These are phyloP conservation scores for Lepus europaeus DNA, from an alignment of 2,113 vertebrate species.

Conservation along the genomic window DNA sequence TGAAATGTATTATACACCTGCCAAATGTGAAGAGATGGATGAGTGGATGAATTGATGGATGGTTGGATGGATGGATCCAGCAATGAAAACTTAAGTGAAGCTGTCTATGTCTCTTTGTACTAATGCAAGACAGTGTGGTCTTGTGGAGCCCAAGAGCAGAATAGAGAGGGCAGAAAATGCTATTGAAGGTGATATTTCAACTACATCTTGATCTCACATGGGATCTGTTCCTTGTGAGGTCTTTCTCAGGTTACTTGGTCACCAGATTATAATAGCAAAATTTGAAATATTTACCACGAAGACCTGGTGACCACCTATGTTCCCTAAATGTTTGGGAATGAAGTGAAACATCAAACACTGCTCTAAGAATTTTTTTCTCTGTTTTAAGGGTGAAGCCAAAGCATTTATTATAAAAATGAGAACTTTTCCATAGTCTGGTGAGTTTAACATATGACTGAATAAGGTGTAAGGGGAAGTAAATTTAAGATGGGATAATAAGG, in stretches of 20 bases:
- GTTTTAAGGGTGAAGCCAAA: not conserved
- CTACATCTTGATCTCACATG: not conserved
- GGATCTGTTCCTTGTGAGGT: not conserved
- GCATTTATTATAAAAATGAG: constrained; percentile 52
- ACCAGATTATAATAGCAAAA: constrained; percentile 8
- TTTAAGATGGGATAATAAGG: not conserved
- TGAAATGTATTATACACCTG: not conserved
- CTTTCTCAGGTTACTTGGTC: constrained; percentile 3
- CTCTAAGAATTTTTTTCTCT: not conserved
- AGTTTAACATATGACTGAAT: not conserved
- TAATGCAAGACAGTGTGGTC: not conserved
- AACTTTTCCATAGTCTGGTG: not conserved
- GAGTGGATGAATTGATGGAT: no score
- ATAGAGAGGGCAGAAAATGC: not conserved
- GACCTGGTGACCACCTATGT: not conserved
- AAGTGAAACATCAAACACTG: constrained; percentile 44
- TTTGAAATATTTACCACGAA: not conserved
- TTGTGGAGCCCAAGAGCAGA: not conserved
- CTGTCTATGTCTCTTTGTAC: not conserved
- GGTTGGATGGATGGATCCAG: not conserved
- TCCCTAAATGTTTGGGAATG: not conserved
- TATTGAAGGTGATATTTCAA: not conserved
- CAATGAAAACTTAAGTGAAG: not conserved
- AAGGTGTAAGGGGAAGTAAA: not conserved
- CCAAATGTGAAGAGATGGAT: not conserved